These are phyloP conservation scores for Oligia latruncula DNA, from an alignment of 2,888 invertebrate genomes.

Conservation along the genomic window DNA sequence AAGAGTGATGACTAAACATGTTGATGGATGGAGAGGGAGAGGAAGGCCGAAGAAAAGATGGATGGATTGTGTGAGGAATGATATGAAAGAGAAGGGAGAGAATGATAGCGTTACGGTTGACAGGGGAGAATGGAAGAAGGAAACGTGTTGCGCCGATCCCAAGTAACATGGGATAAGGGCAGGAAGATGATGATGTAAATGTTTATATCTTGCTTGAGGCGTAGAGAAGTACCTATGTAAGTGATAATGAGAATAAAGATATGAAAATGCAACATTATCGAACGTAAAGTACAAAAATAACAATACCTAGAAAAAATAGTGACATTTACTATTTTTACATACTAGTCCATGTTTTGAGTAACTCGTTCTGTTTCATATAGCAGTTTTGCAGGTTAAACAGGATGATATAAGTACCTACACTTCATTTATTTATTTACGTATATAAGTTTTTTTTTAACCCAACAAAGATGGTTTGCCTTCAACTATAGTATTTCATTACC, in stretches of 20 bases:
- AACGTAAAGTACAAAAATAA: constrained; percentile 30
- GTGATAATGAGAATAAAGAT: not conserved
- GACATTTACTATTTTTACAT: constrained; percentile 19
- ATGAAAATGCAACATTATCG: not conserved
- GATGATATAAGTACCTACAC: constrained; percentile 13
- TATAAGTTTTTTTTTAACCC: not conserved
- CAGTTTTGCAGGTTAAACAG: constrained; percentile 20
- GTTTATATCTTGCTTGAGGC: not conserved
- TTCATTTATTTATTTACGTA: not conserved
- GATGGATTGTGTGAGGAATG: no score
- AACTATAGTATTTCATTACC: constrained; percentile 17
- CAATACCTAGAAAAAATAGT: constrained; percentile 36
- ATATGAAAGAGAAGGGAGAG: no score
- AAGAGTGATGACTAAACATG: no score
- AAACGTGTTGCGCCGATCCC: no score
- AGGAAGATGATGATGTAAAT: no score
- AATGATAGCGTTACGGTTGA: no score
- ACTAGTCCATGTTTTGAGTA: constrained; percentile 27
- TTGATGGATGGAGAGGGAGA: no score
- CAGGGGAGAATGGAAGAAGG: no score
- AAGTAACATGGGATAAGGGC: no score
- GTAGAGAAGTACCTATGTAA: not conserved
- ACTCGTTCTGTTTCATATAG: constrained; percentile 48
- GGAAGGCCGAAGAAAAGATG: no score
- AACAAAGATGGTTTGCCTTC: constrained; percentile 21